phyloP scores from a whole-genome alignment of 2,113 vertebrate genomes.

The Cyprinodon tularosa region DNA sequence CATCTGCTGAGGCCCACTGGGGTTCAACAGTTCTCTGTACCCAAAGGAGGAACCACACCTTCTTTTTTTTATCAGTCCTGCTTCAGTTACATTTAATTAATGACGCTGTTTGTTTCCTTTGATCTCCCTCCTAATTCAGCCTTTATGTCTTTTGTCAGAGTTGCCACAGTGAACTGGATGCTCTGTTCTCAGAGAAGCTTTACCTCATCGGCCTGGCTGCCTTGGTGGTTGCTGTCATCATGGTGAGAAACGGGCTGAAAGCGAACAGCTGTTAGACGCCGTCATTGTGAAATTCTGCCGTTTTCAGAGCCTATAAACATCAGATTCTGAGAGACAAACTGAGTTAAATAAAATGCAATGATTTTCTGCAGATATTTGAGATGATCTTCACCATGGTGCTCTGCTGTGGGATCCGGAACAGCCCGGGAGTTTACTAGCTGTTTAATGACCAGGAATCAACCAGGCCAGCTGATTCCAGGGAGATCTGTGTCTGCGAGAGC shows the following conservation, averaged over 20 bases:
- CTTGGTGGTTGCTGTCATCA: conserved; percentile 91
- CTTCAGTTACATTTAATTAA: conserved; percentile 3
- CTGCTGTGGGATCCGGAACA: conserved; percentile 77
- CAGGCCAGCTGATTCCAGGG: not conserved
- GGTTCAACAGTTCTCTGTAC: conserved; percentile 21
- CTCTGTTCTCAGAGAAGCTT: conserved; percentile 91
- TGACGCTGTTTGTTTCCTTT: not conserved
- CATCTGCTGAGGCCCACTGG: no score
- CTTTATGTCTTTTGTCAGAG: conserved; percentile 52
- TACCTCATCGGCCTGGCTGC: conserved; percentile 92
- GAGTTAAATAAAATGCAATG: conserved; percentile 14
- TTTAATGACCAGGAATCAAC: not conserved
- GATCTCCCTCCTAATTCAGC: not conserved
- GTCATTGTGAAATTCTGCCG: not conserved
- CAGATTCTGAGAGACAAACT: not conserved
- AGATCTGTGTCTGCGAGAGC: conserved; percentile 21
- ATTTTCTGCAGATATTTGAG: conserved; percentile 68
- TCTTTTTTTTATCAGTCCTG: conserved; percentile 15
- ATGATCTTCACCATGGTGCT: conserved; percentile 81
- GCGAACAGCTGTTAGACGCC: not conserved
- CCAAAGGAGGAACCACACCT: conserved; percentile 5
- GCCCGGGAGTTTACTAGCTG: conserved; percentile 64
- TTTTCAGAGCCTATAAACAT: not conserved
- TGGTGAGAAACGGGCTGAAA: conserved; percentile 81
- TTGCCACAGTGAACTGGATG: conserved; percentile 87